These are phyloP conservation scores for Amazona ochrocephala DNA, from an alignment of 2,797 vertebrate genomes.

Conservation along the genomic window DNA sequence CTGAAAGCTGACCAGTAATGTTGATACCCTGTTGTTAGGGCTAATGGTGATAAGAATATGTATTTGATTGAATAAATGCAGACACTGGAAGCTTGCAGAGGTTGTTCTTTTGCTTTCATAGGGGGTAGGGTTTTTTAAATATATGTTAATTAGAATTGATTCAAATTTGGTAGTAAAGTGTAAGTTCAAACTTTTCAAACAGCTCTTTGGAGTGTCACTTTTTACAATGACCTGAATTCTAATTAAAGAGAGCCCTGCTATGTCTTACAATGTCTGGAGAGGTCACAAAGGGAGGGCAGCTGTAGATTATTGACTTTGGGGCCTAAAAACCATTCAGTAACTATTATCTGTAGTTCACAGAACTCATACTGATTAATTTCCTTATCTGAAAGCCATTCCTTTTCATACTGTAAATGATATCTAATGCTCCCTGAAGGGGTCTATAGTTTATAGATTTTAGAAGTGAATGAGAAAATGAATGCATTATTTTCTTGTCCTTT, in stretches of 20 bases:
- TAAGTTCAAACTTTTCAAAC: not conserved
- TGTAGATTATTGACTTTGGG: not conserved
- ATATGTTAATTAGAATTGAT: not conserved
- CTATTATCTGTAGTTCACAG: slow-evolving; percentile 22
- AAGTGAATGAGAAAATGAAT: slow-evolving; percentile 36
- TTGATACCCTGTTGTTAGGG: not conserved
- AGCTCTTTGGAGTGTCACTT: not conserved
- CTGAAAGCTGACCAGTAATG: not conserved
- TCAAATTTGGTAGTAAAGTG: not conserved
- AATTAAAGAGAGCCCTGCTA: not conserved
- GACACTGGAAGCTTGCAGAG: not conserved
- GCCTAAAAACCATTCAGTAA: not conserved
- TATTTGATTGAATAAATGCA: not conserved
- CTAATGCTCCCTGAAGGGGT: not conserved
- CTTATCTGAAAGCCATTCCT: not conserved
- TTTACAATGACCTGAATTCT: not conserved
- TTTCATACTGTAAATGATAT: slow-evolving; percentile 5
- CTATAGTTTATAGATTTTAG: slow-evolving; percentile 20
- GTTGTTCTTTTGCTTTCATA: not conserved
- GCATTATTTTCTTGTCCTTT: slow-evolving; percentile 37
- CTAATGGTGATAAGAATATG: not conserved
- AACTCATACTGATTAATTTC: slow-evolving; percentile 16
- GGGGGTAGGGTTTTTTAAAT: not conserved
- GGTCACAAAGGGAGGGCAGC: not conserved
- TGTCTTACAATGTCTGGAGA: not conserved